Base-by-base conservation (phyloP, 2,113 vertebrate species). In the Cyanistes caeruleus region DNA sequence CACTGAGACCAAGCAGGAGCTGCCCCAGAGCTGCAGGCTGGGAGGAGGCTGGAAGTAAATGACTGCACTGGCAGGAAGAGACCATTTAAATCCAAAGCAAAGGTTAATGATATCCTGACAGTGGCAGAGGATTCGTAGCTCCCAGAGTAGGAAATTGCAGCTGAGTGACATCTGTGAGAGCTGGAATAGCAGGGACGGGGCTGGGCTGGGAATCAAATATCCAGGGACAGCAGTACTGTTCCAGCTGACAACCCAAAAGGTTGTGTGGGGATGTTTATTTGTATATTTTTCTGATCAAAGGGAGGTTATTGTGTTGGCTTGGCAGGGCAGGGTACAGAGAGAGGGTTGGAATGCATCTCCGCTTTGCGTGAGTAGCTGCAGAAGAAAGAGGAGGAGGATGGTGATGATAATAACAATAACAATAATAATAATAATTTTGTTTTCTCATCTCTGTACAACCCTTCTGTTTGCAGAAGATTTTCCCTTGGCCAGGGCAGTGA, bases 81-180 rank as follows among this genome's bases (percentile, higher is more conserved):
- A 35, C 43, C 74, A 8, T 70, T 93, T 25, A 48, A 67, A 88
- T 53, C 87, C 64, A 5, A 79, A 59, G 67, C 75, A 95, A 93
- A 96, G 89, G 87, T 95, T 90, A 94, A 89, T 58, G 90, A 84
- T 59, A 87, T 82, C 95, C 81, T 89, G 94, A 60, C 91, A 90
- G 84, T 4, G 70, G 41, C 46, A 15, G 84, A 76, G 63, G 77
- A 83, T 78, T 58, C 25, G 1, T 56, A 44, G 79, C 69, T 68
- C 78, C 83, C 46, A 8, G 86, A 59, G 51, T 4, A 78, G 87
- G 93, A 55, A 92, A 82, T 48, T 56, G 87, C 76, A 35, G 77
- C 64, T 73, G 93, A 80, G 63, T 58, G 81, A 73, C 89, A 83
- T 70, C 63, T 9, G 2, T 0, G 2, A 27, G 83, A 84, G 93